A percentile compares a stretch with the other conserved stretches of the same genome.
These are phyloP conservation scores for Argyresthia goedartella DNA, from an alignment of 2,888 invertebrate genomes.

Conservation along the genomic window DNA sequence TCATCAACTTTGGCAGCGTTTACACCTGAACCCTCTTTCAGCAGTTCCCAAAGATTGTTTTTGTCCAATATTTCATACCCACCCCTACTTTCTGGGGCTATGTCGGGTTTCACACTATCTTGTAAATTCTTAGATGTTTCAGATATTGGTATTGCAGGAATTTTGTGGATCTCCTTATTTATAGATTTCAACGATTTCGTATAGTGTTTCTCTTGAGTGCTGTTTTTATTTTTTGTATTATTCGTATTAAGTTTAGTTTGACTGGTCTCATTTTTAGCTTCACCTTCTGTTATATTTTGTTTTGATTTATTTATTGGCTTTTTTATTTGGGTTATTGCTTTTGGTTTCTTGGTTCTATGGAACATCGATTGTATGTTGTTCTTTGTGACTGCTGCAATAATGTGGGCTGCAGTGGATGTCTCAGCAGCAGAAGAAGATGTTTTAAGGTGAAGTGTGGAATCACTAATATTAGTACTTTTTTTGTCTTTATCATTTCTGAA, in stretches of 20 bases:
- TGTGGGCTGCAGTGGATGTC: conserved; percentile 27
- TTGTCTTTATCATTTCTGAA: not conserved
- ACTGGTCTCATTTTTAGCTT: conserved; percentile 20
- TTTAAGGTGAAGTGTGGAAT: no score
- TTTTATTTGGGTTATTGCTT: conserved; percentile 44
- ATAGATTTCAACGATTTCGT: conserved; percentile 53
- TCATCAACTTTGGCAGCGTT: conserved; percentile 46
- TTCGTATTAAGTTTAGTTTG: conserved; percentile 23
- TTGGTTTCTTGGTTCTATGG: conserved; percentile 55
- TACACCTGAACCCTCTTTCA: conserved; percentile 64
- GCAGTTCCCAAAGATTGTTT: conserved; percentile 72
- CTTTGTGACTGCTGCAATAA: conserved; percentile 51
- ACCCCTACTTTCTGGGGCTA: conserved; percentile 61
- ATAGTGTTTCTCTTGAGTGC: conserved; percentile 26
- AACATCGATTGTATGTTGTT: conserved; percentile 53
- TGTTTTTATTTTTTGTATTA: conserved; percentile 36
- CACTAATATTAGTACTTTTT: not conserved
- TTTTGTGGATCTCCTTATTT: conserved; percentile 64
- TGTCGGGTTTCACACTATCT: conserved; percentile 37
- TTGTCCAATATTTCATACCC: conserved; percentile 71
- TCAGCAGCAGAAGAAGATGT: conserved; percentile 7
- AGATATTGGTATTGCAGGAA: conserved; percentile 55
- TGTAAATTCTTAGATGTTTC: conserved; percentile 56
- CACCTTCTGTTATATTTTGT: conserved; percentile 21
- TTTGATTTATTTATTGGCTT: conserved; percentile 24